Conservation (phyloP, 2,888 invertebrate species). For the Diarsia mendica region DNA sequence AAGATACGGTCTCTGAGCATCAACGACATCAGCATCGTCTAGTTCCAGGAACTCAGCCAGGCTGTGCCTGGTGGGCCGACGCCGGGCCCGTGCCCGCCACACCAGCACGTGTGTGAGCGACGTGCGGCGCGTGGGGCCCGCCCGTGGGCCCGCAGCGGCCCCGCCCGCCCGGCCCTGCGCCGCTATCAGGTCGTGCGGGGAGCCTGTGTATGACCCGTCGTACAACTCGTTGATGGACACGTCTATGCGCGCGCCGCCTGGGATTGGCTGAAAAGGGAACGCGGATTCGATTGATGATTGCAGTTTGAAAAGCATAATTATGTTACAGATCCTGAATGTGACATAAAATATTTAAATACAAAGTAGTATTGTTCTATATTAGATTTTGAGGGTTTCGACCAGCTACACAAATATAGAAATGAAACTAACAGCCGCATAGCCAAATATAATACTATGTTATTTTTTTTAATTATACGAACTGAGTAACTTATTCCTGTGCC, state of each 20-base stretch:
- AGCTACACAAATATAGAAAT: too few species aligned
- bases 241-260: constrained; percentile 96
- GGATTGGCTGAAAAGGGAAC: constrained; percentile 90
- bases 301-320: neutral
- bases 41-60: constrained; percentile 97
- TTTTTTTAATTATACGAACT: neutral
- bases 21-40: constrained; percentile 94
- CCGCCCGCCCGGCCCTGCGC: constrained; percentile 92
- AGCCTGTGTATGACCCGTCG: constrained; percentile 98
- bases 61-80: constrained; percentile 92
- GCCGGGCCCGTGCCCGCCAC: constrained; percentile 94
- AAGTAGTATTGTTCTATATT: neutral
- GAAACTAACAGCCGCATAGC: neutral
- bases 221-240: constrained; percentile 98
- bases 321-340: neutral
- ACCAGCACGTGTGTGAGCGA: constrained; percentile 95
- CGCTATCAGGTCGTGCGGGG: constrained; percentile 96
- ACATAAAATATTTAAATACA: neutral
- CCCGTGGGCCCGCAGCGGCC: constrained; percentile 91
- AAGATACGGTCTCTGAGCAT: constrained; percentile 96
- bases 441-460: neutral
- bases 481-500: neutral
- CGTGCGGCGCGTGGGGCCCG: constrained; percentile 94
- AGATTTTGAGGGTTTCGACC: neutral
- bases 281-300: neutral